phyloP scores from a whole-genome alignment of 2,797 vertebrate genomes.

The Atherinosoma microstoma region DNA sequence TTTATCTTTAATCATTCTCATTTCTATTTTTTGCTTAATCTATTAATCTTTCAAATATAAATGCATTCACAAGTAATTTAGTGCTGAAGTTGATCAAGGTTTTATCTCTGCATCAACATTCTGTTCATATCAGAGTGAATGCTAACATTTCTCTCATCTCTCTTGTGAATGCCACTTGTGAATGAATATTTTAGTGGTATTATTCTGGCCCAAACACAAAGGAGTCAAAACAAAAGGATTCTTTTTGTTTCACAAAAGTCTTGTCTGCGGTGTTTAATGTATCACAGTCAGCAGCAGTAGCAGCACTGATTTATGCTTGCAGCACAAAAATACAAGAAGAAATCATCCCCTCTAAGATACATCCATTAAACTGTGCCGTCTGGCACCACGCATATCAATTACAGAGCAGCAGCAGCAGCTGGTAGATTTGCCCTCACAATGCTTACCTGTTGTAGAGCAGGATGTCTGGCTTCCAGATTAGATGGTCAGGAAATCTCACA shows the following conservation, averaged over 20 bases:
- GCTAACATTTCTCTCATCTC: background rate
- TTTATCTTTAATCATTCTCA: background rate
- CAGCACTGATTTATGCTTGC: background rate
- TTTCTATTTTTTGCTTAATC: background rate
- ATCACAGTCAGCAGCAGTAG: background rate
- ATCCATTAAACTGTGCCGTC: background rate
- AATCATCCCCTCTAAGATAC: background rate
- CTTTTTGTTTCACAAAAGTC: background rate
- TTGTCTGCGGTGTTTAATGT: background rate
- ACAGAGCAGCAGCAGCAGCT: slow-evolving; percentile 12
- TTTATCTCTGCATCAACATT: background rate
- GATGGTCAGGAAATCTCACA: slow-evolving; percentile 90
- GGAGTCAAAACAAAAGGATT: background rate
- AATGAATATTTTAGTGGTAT: background rate
- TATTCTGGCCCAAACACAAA: background rate
- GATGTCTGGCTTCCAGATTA: slow-evolving; percentile 97
- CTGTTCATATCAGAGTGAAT: slow-evolving; percentile 6
- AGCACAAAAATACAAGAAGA: slow-evolving; percentile 6
- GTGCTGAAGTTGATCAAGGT: background rate
- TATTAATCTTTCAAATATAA: background rate
- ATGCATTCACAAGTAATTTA: background rate
- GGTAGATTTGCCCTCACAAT: slow-evolving; percentile 5
- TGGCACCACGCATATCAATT: slow-evolving; percentile 36
- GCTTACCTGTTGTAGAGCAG: slow-evolving; percentile 97
- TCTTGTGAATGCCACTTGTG: slow-evolving; percentile 1